Conservation (phyloP, 2,797 vertebrate genomes). For the Chaetodon trifasciatus region DNA sequence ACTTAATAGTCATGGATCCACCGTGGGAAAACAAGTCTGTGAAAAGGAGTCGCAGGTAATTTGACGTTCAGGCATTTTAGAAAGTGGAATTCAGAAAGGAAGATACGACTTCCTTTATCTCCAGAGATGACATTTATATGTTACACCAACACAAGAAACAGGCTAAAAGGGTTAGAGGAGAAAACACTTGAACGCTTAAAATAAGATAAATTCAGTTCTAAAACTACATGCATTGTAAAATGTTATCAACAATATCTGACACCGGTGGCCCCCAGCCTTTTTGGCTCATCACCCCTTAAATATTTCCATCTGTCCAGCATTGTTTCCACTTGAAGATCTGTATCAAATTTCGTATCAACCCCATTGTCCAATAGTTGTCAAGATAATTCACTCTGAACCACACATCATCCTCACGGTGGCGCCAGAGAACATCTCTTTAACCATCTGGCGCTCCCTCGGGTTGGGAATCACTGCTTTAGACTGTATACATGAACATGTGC, state of each 20-base stretch:
- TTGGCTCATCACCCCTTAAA: too few species aligned
- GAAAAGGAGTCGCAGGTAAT: slow-evolving; percentile 94
- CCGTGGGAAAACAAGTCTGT: slow-evolving; percentile 99
- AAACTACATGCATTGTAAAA: not conserved
- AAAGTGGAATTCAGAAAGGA: not conserved
- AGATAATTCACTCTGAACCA: not conserved
- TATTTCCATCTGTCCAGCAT: too few species aligned
- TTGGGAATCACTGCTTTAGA: not conserved
- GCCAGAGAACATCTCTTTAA: not conserved
- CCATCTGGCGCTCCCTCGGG: too few species aligned
- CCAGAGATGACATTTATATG: not conserved
- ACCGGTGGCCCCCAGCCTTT: not conserved
- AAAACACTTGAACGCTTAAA: not conserved
- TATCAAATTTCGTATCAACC: not conserved
- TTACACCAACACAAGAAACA: not conserved
- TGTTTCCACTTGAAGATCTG: not conserved
- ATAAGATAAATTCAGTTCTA: not conserved
- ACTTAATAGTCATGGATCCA: slow-evolving; percentile 94
- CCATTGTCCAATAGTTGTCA: not conserved
- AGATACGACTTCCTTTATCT: not conserved
- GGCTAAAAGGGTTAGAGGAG: fast-evolving
- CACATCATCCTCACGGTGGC: not conserved
- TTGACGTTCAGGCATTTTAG: not conserved
- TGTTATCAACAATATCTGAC: not conserved
- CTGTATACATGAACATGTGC: not conserved